Percentiles rank a stretch among this genome's conserved stretches.
Evolutionary conservation across 2,113 vertebrate species (phyloP).

Genomic region (Malurus alboscapulatus): DNA sequence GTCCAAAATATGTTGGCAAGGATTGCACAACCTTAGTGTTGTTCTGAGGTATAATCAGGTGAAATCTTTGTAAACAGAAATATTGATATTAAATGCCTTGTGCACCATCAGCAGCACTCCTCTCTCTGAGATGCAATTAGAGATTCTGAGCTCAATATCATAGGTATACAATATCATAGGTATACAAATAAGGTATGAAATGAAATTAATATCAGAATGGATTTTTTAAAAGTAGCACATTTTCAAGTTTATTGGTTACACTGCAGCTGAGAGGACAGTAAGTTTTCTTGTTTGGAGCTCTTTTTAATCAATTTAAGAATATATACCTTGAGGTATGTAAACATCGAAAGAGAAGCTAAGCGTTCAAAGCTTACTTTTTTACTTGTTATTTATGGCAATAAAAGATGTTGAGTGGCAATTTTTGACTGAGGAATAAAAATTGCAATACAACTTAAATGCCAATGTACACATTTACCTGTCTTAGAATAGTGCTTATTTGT

Average conservation of each 20-base stretch:
- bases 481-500: not conserved
- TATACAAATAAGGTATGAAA: not conserved
- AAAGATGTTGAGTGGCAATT: not conserved
- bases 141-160: not conserved
- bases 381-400: not conserved
- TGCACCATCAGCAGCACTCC: not conserved
- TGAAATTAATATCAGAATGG: not conserved
- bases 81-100: not conserved
- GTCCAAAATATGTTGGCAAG: not conserved
- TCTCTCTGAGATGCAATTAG: not conserved
- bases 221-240: not conserved
- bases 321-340: not conserved
- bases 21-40: not conserved
- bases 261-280: not conserved
- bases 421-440: not conserved
- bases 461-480: not conserved
- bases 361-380: not conserved
- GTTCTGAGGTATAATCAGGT: not conserved
- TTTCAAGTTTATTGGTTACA: not conserved
- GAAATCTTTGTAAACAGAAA: not conserved
- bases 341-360: not conserved
- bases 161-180: not conserved
- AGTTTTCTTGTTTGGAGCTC: not conserved
- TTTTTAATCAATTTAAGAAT: not conserved
- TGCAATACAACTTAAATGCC: not conserved